Evolutionary conservation across 2,113 vertebrate genomes (phyloP), one percentile per base, ranked within the genome.

Genomic region (Calidris pugnax): DNA sequence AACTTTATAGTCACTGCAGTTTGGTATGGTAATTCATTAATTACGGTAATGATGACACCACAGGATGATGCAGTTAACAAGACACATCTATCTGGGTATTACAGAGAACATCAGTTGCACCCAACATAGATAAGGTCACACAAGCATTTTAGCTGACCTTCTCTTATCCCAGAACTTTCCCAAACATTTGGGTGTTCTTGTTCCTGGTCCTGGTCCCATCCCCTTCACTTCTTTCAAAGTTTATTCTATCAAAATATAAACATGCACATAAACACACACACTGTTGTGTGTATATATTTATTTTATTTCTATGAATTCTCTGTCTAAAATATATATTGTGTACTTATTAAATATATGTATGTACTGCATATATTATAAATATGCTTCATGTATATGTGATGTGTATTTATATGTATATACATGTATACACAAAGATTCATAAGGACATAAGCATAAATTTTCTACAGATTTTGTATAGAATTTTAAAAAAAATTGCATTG

Each of bases 1-100:
- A 97, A 96, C 81, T 91, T 97, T 96, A 97, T 84, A 94, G 92
- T 91, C 83, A 81, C 62, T 95, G 85, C 85, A 85, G 87, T 96
- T 97, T 95, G 90, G 78, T 95, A 94, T 95, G 91, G 82, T 96
- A 97, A 97, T 97, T 97, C 50, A 95, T 97, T 97, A 97, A 96
- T 97, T 96, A 97, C 51, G 94, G 69, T 95, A 97, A 95, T 95
- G 93, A 96, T 97, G 91, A 95, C 93, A 97, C 93, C 85, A 92
- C 62, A 93, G 59, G 89, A 97, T 94, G 57, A 97, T 69, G 85
- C 69, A 72, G 69, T 96, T 97, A 97, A 96, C 89, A 96, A 95
- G 95, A 91, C 56, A 93, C 64, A 96, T 95, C 69, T 95, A 90
- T 96, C 94, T 95, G 85, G 71, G 60, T 93, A 89, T 91, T 95